A percentile compares a stretch with the other conserved stretches of the same genome.
phyloP scores from a whole-genome alignment of 2,113 vertebrate species.

The Brachypodius melanocephalos region DNA sequence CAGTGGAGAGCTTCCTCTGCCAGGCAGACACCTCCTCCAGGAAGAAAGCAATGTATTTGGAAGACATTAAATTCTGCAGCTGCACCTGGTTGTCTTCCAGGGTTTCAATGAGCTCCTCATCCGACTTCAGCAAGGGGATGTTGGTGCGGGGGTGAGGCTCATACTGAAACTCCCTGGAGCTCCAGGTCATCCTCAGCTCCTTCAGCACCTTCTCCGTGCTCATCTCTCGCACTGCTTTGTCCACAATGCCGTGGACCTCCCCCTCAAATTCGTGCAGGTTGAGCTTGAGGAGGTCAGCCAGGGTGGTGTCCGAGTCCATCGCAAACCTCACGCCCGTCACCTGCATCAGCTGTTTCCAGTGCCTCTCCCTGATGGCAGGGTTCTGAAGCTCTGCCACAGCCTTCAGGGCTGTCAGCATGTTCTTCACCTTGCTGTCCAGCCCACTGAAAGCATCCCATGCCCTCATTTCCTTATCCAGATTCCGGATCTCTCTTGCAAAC shows the following conservation, averaged over 20 bases:
- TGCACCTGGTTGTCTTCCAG: slow-evolving; percentile 97
- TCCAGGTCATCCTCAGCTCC: slow-evolving; percentile 83
- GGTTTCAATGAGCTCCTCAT: slow-evolving; percentile 88
- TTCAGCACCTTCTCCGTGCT: slow-evolving; percentile 83
- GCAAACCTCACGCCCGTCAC: slow-evolving; percentile 82
- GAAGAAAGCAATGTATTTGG: slow-evolving; percentile 89
- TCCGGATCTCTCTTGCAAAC: slow-evolving; percentile 84
- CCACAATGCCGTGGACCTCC: slow-evolving; percentile 88
- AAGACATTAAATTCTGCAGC: slow-evolving; percentile 91
- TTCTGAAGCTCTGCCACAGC: slow-evolving; percentile 91
- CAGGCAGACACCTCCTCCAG: slow-evolving; percentile 88
- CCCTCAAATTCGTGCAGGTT: slow-evolving; percentile 90
- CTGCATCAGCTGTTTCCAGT: slow-evolving; percentile 91
- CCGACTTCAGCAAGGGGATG: slow-evolving; percentile 77
- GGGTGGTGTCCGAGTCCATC: slow-evolving; percentile 80
- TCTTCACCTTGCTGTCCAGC: slow-evolving; percentile 84
- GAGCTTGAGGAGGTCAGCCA: slow-evolving; percentile 88
- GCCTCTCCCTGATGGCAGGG: slow-evolving; percentile 85
- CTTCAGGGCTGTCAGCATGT: slow-evolving; percentile 83
- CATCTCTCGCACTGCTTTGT: slow-evolving; percentile 86
- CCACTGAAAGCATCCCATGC: slow-evolving; percentile 86
- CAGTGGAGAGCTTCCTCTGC: slow-evolving; percentile 86
- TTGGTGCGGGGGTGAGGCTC: slow-evolving; percentile 80
- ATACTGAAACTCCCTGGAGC: slow-evolving; percentile 84
- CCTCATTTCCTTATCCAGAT: slow-evolving; percentile 87